Percentiles rank a stretch among this genome's conserved stretches.
Conservation (phyloP, 2,797 vertebrate species). For the Holocentrus rufus region DNA sequence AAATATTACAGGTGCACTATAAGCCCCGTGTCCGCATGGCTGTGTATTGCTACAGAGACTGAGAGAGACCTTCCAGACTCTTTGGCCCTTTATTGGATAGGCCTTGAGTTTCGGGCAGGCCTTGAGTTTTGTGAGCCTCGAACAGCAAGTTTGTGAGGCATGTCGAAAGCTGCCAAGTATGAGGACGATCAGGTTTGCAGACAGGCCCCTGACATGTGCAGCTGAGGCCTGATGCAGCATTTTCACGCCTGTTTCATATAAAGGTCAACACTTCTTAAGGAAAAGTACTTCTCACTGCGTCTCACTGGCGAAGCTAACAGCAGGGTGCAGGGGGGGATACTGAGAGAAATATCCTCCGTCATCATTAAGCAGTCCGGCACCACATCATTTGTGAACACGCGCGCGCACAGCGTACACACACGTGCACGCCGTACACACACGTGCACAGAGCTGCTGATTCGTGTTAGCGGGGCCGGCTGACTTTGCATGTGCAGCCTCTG, state of each 20-base stretch:
- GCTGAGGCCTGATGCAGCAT: not conserved
- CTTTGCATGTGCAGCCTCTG: constrained; percentile 49
- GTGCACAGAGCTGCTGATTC: constrained; percentile 14
- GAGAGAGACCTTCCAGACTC: no score
- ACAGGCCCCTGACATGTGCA: constrained; percentile 1
- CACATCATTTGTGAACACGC: not conserved
- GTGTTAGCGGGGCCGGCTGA: constrained; percentile 13
- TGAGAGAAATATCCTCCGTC: not conserved
- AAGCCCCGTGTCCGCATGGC: no score
- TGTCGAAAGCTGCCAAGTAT: not conserved
- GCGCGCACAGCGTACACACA: constrained; percentile 3
- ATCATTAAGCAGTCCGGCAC: constrained; percentile 1
- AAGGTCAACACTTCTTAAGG: constrained; percentile 5
- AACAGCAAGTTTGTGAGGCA: no score
- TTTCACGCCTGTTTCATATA: not conserved
- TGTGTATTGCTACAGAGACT: no score
- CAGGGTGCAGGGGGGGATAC: not conserved
- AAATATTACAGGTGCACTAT: no score
- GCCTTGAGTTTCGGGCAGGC: no score
- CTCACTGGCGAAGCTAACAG: not conserved
- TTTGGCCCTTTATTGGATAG: no score
- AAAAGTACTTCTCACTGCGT: not conserved
- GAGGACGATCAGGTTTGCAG: not conserved
- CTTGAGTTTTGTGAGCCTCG: no score
- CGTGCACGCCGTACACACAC: not conserved